phyloP scores from a whole-genome alignment of 2,888 invertebrate species.

The Ptilodon capucinus region DNA sequence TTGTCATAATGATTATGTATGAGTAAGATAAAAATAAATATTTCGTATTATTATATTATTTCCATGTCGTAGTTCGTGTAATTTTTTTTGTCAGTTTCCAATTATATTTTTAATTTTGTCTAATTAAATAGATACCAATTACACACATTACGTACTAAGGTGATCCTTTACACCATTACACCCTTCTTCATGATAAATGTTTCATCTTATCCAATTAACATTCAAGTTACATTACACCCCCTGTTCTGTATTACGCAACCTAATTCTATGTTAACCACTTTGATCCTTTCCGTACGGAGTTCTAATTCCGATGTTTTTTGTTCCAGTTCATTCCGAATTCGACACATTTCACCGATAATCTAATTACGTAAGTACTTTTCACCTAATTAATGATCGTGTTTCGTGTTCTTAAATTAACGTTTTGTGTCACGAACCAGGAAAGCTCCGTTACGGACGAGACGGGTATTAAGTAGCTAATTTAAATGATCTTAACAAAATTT shows the following conservation, averaged over 20 bases:
- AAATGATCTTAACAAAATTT: too few relatives aligned
- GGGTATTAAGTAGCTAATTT: too few relatives aligned
- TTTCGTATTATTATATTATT: too few relatives aligned
- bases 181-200: background rate
- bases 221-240: background rate
- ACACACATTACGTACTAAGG: too few relatives aligned
- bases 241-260: background rate
- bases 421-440: too few relatives aligned
- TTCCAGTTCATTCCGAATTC: slow-evolving; percentile 24
- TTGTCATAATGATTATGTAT: too few relatives aligned
- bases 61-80: too few relatives aligned
- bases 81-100: too few relatives aligned
- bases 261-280: background rate
- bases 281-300: background rate
- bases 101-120: too few relatives aligned
- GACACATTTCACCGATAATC: slow-evolving; percentile 16
- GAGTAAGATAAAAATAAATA: too few relatives aligned
- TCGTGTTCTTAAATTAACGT: slow-evolving; percentile 9
- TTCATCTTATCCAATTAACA: background rate
- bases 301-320: slow-evolving; percentile 15
- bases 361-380: slow-evolving; percentile 31
- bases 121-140: too few relatives aligned
- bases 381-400: slow-evolving; percentile 23
- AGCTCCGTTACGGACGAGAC: too few relatives aligned
- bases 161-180: background rate